Base-by-base conservation (phyloP, 1,140 invertebrate species). In the Neodiprion pinetum region DNA sequence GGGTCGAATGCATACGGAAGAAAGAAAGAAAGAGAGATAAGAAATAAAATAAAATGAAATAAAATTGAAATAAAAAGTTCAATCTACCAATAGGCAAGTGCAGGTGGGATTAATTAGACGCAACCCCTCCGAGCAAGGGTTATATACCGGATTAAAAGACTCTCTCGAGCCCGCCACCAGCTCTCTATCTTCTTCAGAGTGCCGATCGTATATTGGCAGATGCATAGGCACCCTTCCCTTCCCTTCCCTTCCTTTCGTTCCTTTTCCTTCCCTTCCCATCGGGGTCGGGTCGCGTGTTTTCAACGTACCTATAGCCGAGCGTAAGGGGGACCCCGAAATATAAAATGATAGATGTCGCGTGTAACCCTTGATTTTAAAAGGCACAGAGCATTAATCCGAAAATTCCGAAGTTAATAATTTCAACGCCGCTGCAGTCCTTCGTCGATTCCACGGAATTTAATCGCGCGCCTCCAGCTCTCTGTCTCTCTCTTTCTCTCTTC, bases 341-440 rank as follows among this genome's bases (percentile, higher is more conserved):
- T 47, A 47, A 21, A 23, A 69, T 69, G 47, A 23, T 69, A 47
- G 14, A 47, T 69, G 68, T 50, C 17, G 53, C 72, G 50, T 71
- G 23, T 68, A 80, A 78, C 76, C 78, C 74, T 69, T 80, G 78
- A 80, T 80, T 80, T 80, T 67, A 76, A 47, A 69, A 47, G 68
- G 68, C 69, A 74, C 61, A 71, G 66, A 67, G 70, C 48, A 80
- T 80, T 80, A 80, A 65, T 80, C 74, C n/a, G 47, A 48, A 74
- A 80, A 80, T 80, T 73, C 76, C 67, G 65, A 70, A 74, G 79
- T 77, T 67, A 77, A 75, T 71, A 72, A 71, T 53, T 17, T 17
- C 11, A 69, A 61, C 70, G 67, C 79, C 73, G 73, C 53, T 21
- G n/a, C 65, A 50, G 67, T 67, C 49, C n/a, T 47, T 48, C 48